Conservation (phyloP, 2,797 vertebrate species). For the Cheracebus regulus region DNA sequence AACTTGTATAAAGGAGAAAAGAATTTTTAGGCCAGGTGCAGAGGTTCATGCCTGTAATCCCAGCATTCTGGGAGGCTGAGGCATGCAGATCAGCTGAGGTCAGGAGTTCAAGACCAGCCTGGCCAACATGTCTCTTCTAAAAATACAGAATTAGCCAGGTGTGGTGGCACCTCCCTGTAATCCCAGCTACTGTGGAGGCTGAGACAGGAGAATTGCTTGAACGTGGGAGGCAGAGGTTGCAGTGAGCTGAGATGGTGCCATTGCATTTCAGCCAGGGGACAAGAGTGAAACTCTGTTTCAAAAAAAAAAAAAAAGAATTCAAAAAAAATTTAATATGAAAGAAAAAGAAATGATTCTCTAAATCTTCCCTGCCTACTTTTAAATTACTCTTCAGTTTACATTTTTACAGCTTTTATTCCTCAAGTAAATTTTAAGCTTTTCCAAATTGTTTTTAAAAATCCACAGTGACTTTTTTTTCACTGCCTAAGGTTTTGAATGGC, state of each 20-base stretch:
- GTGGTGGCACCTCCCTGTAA: not conserved
- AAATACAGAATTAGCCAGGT: not conserved
- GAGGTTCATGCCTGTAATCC: not conserved
- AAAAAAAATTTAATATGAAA: not conserved
- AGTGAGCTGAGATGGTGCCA: not conserved
- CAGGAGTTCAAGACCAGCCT: not conserved
- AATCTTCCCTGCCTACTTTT: not conserved
- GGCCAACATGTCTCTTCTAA: not conserved
- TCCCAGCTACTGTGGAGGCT: not conserved
- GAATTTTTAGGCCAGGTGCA: not conserved
- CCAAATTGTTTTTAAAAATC: not conserved
- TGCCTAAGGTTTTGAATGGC: not conserved
- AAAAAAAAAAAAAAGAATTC: no score
- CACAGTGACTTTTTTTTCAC: not conserved
- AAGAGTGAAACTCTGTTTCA: not conserved
- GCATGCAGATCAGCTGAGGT: not conserved
- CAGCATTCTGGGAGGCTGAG: not conserved
- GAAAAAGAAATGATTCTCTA: not conserved
- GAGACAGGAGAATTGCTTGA: not conserved
- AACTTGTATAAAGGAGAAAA: not conserved
- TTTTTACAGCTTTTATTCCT: not conserved
- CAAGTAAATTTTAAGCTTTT: slow-evolving; percentile 16
- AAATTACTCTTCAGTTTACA: not conserved
- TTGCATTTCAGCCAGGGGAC: not conserved
- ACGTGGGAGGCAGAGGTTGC: not conserved